phyloP scores from a whole-genome alignment of 2,113 vertebrate genomes.

The Mungos mungo region DNA sequence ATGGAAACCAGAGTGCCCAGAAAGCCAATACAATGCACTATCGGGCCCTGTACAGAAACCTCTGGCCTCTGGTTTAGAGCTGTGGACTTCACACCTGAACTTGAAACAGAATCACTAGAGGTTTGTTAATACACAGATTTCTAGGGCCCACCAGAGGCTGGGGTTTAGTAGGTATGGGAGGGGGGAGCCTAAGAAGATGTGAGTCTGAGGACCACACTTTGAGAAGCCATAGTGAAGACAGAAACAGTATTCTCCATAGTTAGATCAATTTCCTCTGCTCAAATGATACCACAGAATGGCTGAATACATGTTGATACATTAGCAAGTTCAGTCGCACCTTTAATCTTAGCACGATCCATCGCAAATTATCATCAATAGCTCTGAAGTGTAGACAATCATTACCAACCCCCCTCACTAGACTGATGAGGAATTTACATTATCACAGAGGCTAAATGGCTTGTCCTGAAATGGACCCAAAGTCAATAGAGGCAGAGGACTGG shows the following conservation, averaged over 20 bases:
- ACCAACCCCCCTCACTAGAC: background rate
- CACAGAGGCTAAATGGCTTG: background rate
- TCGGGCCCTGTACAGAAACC: background rate
- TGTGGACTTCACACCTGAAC: background rate
- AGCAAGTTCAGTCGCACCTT: background rate
- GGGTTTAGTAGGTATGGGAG: background rate
- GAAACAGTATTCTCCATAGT: too few relatives aligned
- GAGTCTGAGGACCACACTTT: background rate
- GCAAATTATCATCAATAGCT: rapidly evolving
- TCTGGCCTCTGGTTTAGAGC: background rate
- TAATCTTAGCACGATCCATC: background rate
- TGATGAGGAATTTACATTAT: rapidly evolving
- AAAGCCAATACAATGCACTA: background rate
- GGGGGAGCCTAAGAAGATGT: background rate
- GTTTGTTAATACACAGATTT: background rate
- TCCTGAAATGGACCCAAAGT: background rate
- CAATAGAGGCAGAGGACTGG: rapidly evolving
- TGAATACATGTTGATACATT: rapidly evolving
- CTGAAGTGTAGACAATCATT: background rate
- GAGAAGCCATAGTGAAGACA: background rate
- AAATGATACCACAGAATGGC: rapidly evolving
- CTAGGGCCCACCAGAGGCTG: background rate
- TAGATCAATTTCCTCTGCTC: background rate
- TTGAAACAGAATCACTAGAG: background rate
- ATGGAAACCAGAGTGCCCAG: too few relatives aligned